Conservation (phyloP, 2,113 vertebrate species). For the Macaca mulatta region DNA sequence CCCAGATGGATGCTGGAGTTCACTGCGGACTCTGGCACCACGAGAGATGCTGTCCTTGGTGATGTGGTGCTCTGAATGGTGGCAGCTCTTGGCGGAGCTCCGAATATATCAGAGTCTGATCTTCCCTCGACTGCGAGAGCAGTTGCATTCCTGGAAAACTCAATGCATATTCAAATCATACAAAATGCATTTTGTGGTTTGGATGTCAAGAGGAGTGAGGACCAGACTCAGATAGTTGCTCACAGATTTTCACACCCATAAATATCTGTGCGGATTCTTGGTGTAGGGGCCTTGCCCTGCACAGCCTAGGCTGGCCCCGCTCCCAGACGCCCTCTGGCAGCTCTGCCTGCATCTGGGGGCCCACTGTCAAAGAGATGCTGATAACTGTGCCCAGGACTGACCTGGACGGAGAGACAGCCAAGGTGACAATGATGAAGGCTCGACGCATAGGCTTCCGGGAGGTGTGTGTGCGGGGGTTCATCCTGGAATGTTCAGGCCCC, state of each 20-base stretch:
- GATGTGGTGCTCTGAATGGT: background rate
- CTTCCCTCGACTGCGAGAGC: background rate
- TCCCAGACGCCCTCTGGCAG: rapidly evolving
- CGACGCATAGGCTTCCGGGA: rapidly evolving
- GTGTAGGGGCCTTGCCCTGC: background rate
- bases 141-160: background rate
- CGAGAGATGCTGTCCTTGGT: background rate
- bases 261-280: rapidly evolving
- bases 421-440: background rate
- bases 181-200: background rate
- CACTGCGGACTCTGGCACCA: too few species aligned
- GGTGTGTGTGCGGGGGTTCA: background rate
- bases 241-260: rapidly evolving
- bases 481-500: background rate
- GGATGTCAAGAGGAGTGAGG: background rate
- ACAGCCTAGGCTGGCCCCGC: too few species aligned
- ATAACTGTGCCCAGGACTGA: rapidly evolving
- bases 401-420: background rate
- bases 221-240: rapidly evolving
- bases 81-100: conserved; percentile 33
- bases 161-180: background rate
- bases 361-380: background rate
- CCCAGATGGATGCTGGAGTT: background rate
- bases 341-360: background rate
- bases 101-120: background rate